A percentile compares a stretch with the other conserved stretches of the same genome.
phyloP scores from a whole-genome alignment of 2,113 vertebrate genomes.

The Cyprinodon variegatus region DNA sequence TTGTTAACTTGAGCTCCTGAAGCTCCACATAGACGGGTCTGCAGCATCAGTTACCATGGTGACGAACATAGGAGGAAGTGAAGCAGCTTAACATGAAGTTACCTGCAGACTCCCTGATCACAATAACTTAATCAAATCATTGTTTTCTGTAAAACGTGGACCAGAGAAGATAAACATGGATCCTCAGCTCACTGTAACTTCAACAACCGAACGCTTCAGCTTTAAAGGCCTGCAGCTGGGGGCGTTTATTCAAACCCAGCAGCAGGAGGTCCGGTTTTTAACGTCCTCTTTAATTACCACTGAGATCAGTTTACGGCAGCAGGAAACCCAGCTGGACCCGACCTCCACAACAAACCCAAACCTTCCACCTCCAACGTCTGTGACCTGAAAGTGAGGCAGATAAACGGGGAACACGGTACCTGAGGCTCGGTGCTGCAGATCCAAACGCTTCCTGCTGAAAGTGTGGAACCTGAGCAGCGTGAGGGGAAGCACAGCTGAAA shows the following conservation, averaged over 20 bases:
- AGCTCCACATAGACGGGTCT: neutral
- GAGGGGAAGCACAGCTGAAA: conserved; percentile 6
- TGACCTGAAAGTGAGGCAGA: neutral
- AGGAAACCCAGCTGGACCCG: neutral
- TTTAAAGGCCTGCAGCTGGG: neutral
- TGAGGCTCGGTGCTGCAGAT: neutral
- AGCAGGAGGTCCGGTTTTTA: too few relatives aligned
- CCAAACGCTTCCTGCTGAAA: neutral
- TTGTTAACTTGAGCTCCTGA: too few relatives aligned
- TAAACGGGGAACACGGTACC: neutral
- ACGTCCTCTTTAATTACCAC: neutral
- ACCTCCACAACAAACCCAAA: neutral
- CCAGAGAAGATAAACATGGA: neutral
- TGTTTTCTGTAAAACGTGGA: neutral
- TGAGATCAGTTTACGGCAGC: neutral
- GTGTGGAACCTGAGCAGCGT: neutral
- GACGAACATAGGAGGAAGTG: neutral
- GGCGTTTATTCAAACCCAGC: neutral
- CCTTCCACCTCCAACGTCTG: neutral
- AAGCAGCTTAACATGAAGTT: neutral
- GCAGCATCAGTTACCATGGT: neutral
- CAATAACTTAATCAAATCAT: neutral
- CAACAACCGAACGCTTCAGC: neutral
- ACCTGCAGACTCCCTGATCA: neutral
- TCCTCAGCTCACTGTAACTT: neutral